Evolutionary conservation across 2,888 invertebrate genomes (phyloP), one percentile per base, ranked within the genome.

Genomic region (Arctia plantaginis): DNA sequence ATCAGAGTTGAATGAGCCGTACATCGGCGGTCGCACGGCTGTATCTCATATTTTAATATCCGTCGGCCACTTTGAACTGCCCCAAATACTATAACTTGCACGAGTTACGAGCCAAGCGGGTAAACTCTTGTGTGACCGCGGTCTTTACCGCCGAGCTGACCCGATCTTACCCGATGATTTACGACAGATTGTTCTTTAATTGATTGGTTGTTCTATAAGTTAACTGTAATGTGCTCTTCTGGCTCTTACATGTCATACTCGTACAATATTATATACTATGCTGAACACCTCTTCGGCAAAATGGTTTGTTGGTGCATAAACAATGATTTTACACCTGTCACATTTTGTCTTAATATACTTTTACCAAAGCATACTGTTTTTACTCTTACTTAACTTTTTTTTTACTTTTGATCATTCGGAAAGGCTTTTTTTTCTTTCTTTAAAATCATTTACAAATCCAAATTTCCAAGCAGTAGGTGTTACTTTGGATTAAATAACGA

Each of bases 51-150:
- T 91, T 93, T 94, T 95, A 93, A 94, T 93, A 90, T 87, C 86
- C 88, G 92, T 90, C 95, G 95, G 94, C 90, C 82, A 92, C 94
- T 95, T 95, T 95, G 95, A 94, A 90, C 92, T 91, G 92, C 84
- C 92, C 93, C 90, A 91, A 94, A 94, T 92, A 94, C 95, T 93
- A 95, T 95, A 95, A 94, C 93, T 92, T 93, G 90, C 86, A 87
- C 90, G 89, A 94, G 91, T 95, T 95, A 95, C 90, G 95, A 92
- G 90, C 87, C 88, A 88, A 89, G 88, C 88, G 88, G 88, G 89
- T 89, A 86, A 89, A 87, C 86, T 86, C 87, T 76, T 89, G 90
- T 90, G 91, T 90, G 91, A 90, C 91, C 88, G 89, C 89, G 86
- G 86, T 13, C 88, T 90, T 90, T 91, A 92, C 86, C 82, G 84